These are phyloP conservation scores for Aphidoletes aphidimyza DNA, from an alignment of 2,888 invertebrate species.

Conservation along the genomic window DNA sequence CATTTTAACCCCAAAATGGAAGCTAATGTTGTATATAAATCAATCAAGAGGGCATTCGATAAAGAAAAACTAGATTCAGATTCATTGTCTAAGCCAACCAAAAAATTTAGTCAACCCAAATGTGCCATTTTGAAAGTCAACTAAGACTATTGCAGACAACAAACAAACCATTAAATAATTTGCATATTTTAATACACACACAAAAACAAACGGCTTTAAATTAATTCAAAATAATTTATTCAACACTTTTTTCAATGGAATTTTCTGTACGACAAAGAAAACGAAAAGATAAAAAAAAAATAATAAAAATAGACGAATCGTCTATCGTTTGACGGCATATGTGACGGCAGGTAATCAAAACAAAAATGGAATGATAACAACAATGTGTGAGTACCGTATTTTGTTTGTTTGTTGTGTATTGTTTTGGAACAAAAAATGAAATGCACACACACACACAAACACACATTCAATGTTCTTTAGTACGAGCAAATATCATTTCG, in stretches of 20 bases:
- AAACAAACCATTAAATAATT: not conserved
- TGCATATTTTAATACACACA: not conserved
- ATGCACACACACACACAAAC: too few species aligned
- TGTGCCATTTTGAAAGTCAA: not conserved
- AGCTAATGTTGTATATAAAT: too few species aligned
- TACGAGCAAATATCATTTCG: constrained; percentile 67
- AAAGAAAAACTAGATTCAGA: not conserved
- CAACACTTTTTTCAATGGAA: constrained; percentile 1
- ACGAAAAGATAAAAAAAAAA: not conserved
- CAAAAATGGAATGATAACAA: constrained; percentile 34
- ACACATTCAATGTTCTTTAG: not conserved
- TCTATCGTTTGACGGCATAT: not conserved
- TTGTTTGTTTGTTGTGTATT: not conserved
- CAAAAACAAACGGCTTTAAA: not conserved
- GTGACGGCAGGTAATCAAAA: not conserved
- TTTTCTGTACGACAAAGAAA: not conserved
- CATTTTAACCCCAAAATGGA: too few species aligned
- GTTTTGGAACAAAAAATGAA: not conserved
- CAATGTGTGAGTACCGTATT: not conserved
- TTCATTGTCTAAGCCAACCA: too few species aligned
- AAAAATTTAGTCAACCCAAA: too few species aligned
- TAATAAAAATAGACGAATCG: not conserved
- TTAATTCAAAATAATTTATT: constrained; percentile 44
- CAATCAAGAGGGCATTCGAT: not conserved
- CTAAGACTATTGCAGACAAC: not conserved